Conservation (phyloP, 2,888 invertebrate genomes). For the Hecatera dysodea region DNA sequence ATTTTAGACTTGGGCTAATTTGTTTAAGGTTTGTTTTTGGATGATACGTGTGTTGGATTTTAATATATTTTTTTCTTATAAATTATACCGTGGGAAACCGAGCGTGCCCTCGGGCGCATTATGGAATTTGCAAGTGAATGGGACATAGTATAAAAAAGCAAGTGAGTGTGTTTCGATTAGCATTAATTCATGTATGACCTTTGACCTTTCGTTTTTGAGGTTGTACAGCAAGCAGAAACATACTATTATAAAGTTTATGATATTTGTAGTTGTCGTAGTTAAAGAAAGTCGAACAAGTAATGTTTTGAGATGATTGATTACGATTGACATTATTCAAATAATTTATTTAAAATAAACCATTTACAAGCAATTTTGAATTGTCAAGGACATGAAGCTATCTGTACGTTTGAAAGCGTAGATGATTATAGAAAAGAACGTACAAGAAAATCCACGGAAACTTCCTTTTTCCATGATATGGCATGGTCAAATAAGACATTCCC, state of each 20-base stretch:
- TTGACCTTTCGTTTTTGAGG: constrained; percentile 46
- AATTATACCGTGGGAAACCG: constrained; percentile 90
- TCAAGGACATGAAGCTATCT: too few relatives aligned
- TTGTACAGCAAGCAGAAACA: constrained; percentile 39
- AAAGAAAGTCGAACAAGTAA: constrained; percentile 40
- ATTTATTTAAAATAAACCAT: too few relatives aligned
- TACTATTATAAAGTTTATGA: constrained; percentile 45
- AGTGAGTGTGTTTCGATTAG: constrained; percentile 78
- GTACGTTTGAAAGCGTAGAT: too few relatives aligned
- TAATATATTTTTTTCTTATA: constrained; percentile 65
- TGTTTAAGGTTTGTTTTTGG: constrained; percentile 19
- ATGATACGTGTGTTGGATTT: constrained; percentile 23
- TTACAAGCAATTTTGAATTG: too few relatives aligned
- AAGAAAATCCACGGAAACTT: not conserved
- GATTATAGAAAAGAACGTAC: too few relatives aligned
- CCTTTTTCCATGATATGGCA: not conserved
- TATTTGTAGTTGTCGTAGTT: constrained; percentile 51
- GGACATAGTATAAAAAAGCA: constrained; percentile 71
- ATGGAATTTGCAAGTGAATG: constrained; percentile 83
- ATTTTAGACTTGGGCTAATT: not conserved
- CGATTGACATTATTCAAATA: too few relatives aligned
- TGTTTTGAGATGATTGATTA: constrained; percentile 14
- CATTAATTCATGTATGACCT: constrained; percentile 65
- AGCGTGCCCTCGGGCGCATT: constrained; percentile 92
- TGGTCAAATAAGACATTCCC: not conserved